Evolutionary conservation across 2,888 invertebrate genomes (phyloP).

Genomic region (Temnothorax rugatulus): DNA sequence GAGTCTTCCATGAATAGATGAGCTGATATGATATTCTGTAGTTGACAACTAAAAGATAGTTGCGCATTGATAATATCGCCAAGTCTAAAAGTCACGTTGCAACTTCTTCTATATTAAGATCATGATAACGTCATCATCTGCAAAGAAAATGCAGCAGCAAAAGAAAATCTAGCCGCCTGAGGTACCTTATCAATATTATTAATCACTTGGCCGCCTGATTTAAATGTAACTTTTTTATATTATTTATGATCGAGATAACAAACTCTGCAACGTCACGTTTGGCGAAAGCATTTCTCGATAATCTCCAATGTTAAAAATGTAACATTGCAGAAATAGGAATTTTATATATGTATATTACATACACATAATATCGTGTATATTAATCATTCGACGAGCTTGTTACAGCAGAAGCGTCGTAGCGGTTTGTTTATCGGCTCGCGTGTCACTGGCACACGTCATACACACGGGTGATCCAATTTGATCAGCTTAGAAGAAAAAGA

Average conservation of each 20-base stretch:
- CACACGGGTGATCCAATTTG: slow-evolving; percentile 40
- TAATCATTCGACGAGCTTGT: slow-evolving; percentile 27
- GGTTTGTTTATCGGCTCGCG: slow-evolving; percentile 45
- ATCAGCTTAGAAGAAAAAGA: slow-evolving; percentile 43
- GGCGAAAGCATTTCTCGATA: background rate
- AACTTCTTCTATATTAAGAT: background rate
- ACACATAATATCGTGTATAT: background rate
- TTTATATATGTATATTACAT: background rate
- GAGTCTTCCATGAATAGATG: slow-evolving; percentile 22
- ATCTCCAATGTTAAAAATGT: background rate
- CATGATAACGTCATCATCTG: background rate
- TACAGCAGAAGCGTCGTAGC: slow-evolving; percentile 26
- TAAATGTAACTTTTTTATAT: background rate
- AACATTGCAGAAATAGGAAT: background rate
- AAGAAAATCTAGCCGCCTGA: background rate
- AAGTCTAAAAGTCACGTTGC: background rate
- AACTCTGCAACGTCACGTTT: background rate
- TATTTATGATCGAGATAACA: background rate
- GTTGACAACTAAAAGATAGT: slow-evolving; percentile 27
- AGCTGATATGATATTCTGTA: slow-evolving; percentile 8
- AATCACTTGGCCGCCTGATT: background rate
- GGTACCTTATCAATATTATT: background rate
- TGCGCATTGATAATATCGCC: background rate
- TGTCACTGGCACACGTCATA: slow-evolving; percentile 36
- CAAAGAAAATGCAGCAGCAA: background rate